These are phyloP conservation scores for Lapara coniferarum DNA, from an alignment of 2,888 invertebrate genomes.

Conservation along the genomic window DNA sequence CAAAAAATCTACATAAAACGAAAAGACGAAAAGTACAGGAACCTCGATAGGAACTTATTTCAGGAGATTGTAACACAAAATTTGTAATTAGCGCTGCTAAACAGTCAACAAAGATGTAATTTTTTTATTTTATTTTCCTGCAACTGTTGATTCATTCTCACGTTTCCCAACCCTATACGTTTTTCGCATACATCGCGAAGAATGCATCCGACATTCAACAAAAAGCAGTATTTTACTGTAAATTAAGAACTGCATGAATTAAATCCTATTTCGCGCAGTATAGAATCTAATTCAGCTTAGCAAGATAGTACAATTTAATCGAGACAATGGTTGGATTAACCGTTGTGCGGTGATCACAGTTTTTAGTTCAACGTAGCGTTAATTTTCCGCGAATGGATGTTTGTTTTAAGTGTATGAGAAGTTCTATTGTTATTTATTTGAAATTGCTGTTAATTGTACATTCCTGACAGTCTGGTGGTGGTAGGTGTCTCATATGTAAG, in stretches of 20 bases:
- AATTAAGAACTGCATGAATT: constrained; percentile 23
- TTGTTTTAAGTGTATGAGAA: constrained; percentile 23
- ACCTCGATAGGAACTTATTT: too few species aligned
- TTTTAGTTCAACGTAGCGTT: constrained; percentile 36
- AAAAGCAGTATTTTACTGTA: constrained; percentile 30
- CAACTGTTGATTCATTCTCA: background rate
- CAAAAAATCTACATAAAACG: too few species aligned
- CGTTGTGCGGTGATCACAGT: constrained; percentile 41
- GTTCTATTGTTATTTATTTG: constrained; percentile 5
- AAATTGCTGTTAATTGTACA: constrained; percentile 5
- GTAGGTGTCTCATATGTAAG: too few species aligned
- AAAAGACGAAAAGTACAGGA: too few species aligned
- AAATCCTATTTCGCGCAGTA: constrained; percentile 31
- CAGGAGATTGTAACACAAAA: too few species aligned
- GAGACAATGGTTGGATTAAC: constrained; percentile 58
- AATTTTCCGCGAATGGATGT: constrained; percentile 21
- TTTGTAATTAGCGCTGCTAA: too few species aligned
- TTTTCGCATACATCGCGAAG: constrained; percentile 23
- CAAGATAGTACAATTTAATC: constrained; percentile 51
- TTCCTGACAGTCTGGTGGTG: background rate
- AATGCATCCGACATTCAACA: constrained; percentile 31
- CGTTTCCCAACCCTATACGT: constrained; percentile 6
- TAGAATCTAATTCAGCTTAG: constrained; percentile 40
- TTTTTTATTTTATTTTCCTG: too few species aligned
- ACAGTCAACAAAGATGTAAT: too few species aligned